Percentiles rank a stretch among this genome's conserved stretches.
phyloP scores from a whole-genome alignment of 1,140 invertebrate species.

The Hypothenemus hampei region DNA sequence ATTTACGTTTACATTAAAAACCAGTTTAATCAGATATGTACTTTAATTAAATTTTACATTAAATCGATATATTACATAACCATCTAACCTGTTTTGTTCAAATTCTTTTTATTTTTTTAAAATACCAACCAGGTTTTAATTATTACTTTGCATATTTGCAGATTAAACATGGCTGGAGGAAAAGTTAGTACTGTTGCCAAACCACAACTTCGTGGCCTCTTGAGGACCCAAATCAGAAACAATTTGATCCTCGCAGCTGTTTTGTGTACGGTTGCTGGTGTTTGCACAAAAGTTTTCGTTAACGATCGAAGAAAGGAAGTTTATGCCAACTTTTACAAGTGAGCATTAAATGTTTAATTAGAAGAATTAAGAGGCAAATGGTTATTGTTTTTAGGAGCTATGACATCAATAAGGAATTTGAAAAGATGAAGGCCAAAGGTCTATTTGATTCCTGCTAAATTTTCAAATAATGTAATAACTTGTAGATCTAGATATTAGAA shows the following conservation, averaged over 20 bases:
- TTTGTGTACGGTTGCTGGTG: conserved; percentile 44
- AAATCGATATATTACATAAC: too few relatives aligned
- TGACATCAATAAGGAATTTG: conserved; percentile 54
- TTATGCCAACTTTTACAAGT: conserved; percentile 68
- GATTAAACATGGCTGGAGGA: conserved; percentile 10
- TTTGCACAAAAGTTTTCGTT: conserved; percentile 49
- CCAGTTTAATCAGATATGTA: too few relatives aligned
- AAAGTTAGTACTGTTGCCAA: conserved; percentile 41
- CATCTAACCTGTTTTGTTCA: too few relatives aligned
- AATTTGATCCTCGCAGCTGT: conserved; percentile 50
- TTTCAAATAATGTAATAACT: background rate
- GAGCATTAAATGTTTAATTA: conserved; percentile 11
- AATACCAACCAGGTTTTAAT: too few relatives aligned
- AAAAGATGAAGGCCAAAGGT: conserved; percentile 52
- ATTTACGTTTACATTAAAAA: too few relatives aligned
- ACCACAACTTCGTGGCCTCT: conserved; percentile 55
- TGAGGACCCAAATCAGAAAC: conserved; percentile 51
- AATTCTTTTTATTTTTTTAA: too few relatives aligned
- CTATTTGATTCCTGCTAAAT: conserved; percentile 50
- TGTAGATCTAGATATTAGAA: conserved; percentile 8
- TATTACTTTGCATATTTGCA: background rate
- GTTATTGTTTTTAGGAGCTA: conserved; percentile 48
- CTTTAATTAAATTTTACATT: too few relatives aligned
- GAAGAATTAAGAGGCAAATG: background rate
- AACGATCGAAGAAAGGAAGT: conserved; percentile 52